Base-by-base conservation (phyloP, 2,888 invertebrate species). In the Trachelus stipa region DNA sequence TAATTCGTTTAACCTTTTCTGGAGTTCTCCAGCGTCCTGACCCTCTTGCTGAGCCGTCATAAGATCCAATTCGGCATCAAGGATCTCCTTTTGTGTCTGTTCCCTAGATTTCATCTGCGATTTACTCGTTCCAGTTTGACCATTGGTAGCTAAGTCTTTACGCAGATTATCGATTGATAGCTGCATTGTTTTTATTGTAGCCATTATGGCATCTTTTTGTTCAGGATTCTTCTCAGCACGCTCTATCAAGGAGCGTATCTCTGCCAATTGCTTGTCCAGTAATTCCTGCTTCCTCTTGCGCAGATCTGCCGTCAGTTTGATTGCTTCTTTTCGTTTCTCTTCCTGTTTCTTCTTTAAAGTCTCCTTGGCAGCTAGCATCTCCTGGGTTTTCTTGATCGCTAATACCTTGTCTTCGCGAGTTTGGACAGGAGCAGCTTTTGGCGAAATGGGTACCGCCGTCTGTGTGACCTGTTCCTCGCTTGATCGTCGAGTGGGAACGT, bases 41-140 rank as follows among this genome's bases (percentile, higher is more conserved):
- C 98, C 98, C 88, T 96, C 96, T 91, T 95, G 97, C 88, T 98
- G 97, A 84, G 97, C 97, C 1, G 96, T 96, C 87, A 98, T 97
- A 82, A 98, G 92, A 90, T 98, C 98, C 87, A 98, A 91, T 89
- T 98, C 98, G 0, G 97, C 96, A 88, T 98, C 98, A 12, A 98
- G 92, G 76, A 98, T 95, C 88, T 98, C 98, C 87, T 96, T 97
- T 90, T 97, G 96, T 0, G 96, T 95, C 87, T 97, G 96, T 87
- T 96, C 96, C 83, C 95, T 94, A 1, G 95, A 95, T 87, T 95
- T 96, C 35, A 93, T 92, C 77, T 92, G 90, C 31, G 90, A 87
- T 71, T 78, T 71, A 80, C 73, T 80, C 34, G 92, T 91, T 81
- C 92, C 88, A 79, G 92, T 92, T 83, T 91, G 90, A 6, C 92